Evolutionary conservation across 2,113 vertebrate genomes (phyloP).

Genomic region (Emberiza fucata): DNA sequence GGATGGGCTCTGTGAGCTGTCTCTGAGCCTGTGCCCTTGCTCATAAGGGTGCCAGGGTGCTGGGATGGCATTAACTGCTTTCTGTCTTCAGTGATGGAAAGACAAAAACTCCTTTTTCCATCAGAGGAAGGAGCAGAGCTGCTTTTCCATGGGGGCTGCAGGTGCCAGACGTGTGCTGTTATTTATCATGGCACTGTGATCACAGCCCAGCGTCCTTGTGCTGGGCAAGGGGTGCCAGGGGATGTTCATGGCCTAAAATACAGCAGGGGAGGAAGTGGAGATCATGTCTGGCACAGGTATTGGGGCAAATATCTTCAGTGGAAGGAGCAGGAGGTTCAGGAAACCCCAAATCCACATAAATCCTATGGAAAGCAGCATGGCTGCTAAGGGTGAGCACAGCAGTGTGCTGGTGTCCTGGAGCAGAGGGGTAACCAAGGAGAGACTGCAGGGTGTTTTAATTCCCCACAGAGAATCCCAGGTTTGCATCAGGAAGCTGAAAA

Average conservation of each 20-base stretch:
- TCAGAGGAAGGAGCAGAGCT: not conserved
- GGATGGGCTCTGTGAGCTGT: not conserved
- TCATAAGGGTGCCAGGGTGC: not conserved
- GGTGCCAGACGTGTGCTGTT: not conserved
- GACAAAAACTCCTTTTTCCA: not conserved
- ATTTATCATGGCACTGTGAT: not conserved
- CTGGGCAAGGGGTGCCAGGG: not conserved
- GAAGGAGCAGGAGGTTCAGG: not conserved
- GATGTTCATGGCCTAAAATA: accelerated
- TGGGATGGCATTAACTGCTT: not conserved
- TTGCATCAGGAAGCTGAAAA: not conserved
- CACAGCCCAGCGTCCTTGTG: not conserved
- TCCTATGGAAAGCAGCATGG: accelerated
- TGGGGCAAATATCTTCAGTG: not conserved
- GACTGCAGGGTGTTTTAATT: not conserved
- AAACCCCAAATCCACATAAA: not conserved
- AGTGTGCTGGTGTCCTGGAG: accelerated
- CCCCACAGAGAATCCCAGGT: not conserved
- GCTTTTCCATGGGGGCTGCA: not conserved
- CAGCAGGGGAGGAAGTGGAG: not conserved
- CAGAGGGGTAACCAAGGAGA: not conserved
- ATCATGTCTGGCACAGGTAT: not conserved
- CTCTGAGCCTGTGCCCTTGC: not conserved
- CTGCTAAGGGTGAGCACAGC: not conserved
- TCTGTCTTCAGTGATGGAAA: not conserved